Evolutionary conservation across 2,888 invertebrate species (phyloP), one percentile per base, ranked within the genome.

Genomic region (Oscheius sp.): DNA sequence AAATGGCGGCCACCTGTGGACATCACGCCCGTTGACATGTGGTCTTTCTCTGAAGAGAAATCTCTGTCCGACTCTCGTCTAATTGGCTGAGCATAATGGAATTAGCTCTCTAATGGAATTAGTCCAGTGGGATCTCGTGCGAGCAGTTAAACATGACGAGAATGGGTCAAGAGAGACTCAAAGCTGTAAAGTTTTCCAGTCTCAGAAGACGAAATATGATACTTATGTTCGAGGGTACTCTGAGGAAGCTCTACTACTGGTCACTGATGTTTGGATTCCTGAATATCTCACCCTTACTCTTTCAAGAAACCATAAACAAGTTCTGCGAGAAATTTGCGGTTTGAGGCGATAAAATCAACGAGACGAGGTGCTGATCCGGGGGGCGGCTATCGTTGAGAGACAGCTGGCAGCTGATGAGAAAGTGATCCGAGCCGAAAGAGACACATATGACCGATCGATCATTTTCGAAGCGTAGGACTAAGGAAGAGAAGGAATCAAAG

Each of bases 1-100:
- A 63, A 63, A 63, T 32, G 63, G 29, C 48, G 29, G 63, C 63
- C 63, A 63, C 63, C 63, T 63, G 50, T n/a, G 21, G 35, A 58
- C 42, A 21, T 21, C 21, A 21, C 21, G 21, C 21, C 21, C 21
- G 21, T 21, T 7, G 42, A 42, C 42, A 42, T 42, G 42, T 42
- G 42, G 42, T 7, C 42, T 42, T 42, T 42, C 42, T 42, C 29
- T n/a, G 33, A 57, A 29, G 57, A 57, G 50, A 53, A 53, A 53
- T 33, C 37, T 35, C 33, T 11, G 33, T 32, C 32, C 29, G 53
- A 58, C 42, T 42, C 42, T 42, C 42, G 42, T 42, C 42, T 42
- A 42, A 42, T 42, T 42, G 42, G 42, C 7, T 42, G 42, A 42
- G 42, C 4, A 42, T 42, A 42, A 42, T 42, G 42, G 42, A 42